Base-by-base conservation (phyloP, 2,888 invertebrate genomes). In the Pristionchus japonicus region DNA sequence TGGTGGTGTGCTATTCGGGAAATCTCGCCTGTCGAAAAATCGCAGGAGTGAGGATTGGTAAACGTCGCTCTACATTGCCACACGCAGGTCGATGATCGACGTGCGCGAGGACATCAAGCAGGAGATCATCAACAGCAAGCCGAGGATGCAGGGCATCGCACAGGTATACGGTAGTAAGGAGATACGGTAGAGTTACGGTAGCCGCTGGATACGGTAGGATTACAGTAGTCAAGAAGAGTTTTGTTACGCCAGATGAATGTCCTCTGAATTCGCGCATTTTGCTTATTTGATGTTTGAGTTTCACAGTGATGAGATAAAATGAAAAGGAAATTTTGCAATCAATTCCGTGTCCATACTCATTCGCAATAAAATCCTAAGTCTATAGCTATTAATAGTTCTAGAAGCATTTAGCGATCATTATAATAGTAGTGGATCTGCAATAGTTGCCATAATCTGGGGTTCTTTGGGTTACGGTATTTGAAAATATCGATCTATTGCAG, bases 101-200 rank as follows among this genome's bases (percentile, higher is more conserved):
- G 93, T 95, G 70, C 94, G 94, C 86, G 95, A 95, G 87, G 93
- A 92, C 77, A 92, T 94, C 37, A 91, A 93, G 86, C 90, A 92
- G 61, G 94, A 94, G 87, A 89, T 94, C 83, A 89, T 94, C 70
- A 91, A 93, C 84, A 89, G 90, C 9, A 88, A 89, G 47, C 90
- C 89, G 27, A 86, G 92, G 64, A 64, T 90, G 70, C 88, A 88
- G 52, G 93, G 93, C 34, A 90, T 92, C 57, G 92, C 92, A 64
- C 91, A 92, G 90, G 93, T 93, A 80, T 34, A 17, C 20, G 74
- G 27, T 7, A 70, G 70, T 15, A 6, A 31, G 3, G 31, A 11
- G 70, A 31, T 31, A 70, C 27, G 70, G 70, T n/a, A n/a, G n/a
- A n/a, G 70, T n/a, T 70, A 74, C 37, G 23, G 74, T 74, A 74